Percentiles rank a stretch among this genome's conserved stretches.
These are phyloP conservation scores for Plumapathes pennacea DNA, from an alignment of 92 coral and sea anemone genomes.

Conservation along the genomic window DNA sequence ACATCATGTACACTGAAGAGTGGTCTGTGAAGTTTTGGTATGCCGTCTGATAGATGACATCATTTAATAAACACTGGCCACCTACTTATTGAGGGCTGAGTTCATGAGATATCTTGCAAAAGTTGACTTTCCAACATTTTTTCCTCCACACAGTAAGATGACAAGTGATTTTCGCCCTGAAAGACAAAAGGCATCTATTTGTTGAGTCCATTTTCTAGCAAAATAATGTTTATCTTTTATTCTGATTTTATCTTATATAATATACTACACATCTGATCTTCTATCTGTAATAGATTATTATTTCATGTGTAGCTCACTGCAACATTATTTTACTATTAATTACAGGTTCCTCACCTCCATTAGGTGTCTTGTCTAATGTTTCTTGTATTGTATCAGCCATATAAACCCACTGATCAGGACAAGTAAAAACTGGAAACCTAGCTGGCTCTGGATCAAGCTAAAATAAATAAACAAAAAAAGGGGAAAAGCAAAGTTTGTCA, in stretches of 20 bases:
- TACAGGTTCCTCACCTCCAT: not conserved
- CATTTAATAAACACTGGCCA: not conserved
- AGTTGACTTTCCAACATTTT: conserved; percentile 92
- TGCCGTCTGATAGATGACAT: too few relatives aligned
- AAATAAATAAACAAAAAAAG: not conserved
- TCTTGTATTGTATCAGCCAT: conserved; percentile 10
- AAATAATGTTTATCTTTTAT: too few relatives aligned
- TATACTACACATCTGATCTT: too few relatives aligned
- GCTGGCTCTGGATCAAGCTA: conserved; percentile 45
- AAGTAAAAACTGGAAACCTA: conserved; percentile 15
- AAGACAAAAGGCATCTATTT: not conserved
- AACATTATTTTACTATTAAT: too few relatives aligned
- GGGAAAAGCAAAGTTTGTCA: too few relatives aligned
- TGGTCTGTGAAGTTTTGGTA: too few relatives aligned
- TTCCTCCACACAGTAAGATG: conserved; percentile 86
- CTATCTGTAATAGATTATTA: too few relatives aligned
- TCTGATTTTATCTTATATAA: too few relatives aligned
- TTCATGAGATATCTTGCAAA: conserved; percentile 76
- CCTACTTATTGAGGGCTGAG: conserved; percentile 70
- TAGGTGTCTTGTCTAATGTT: not conserved
- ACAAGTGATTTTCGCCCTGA: conserved; percentile 26
- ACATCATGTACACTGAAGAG: too few relatives aligned
- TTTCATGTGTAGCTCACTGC: too few relatives aligned
- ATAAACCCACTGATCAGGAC: conserved; percentile 61
- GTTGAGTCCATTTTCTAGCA: too few relatives aligned